Percentiles rank a stretch among this genome's conserved stretches.
Evolutionary conservation across 1,140 invertebrate species (phyloP).

Genomic region (Drosophila lacertosa): DNA sequence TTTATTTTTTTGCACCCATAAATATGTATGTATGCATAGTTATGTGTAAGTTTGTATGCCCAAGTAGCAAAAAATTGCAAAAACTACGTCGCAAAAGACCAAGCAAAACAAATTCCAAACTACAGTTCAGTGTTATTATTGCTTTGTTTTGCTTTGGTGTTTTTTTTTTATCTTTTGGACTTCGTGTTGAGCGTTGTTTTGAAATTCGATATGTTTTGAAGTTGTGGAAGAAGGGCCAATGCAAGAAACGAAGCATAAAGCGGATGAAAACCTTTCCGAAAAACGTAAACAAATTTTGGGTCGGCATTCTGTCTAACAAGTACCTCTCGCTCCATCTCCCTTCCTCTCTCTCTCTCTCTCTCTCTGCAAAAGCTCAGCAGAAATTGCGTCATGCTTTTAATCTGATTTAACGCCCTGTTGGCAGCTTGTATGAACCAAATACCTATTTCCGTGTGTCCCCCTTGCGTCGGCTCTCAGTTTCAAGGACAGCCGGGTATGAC

Average conservation of each 20-base stretch:
- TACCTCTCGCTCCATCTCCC: not conserved
- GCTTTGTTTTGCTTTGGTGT: constrained; percentile 3
- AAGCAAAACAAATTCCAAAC: constrained; percentile 58
- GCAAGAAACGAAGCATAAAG: constrained; percentile 9
- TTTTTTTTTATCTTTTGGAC: constrained; percentile 6
- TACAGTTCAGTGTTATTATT: constrained; percentile 58
- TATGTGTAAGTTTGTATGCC: not conserved
- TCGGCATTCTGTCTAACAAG: constrained; percentile 37
- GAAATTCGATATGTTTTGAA: constrained; percentile 54
- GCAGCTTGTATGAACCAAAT: constrained; percentile 16
- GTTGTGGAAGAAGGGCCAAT: constrained; percentile 39
- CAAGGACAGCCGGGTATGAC: constrained; percentile 46
- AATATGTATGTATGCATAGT: not conserved
- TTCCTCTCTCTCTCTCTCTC: not conserved
- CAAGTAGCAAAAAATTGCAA: constrained; percentile 14
- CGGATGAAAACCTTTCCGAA: constrained; percentile 26
- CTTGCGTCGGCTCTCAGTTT: constrained; percentile 18
- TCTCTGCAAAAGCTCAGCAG: constrained; percentile 4
- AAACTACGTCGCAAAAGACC: constrained; percentile 58
- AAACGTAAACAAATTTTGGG: constrained; percentile 66
- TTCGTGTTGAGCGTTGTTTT: constrained; percentile 47
- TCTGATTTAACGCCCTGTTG: constrained; percentile 35
- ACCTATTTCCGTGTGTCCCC: not conserved
- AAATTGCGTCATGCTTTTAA: constrained; percentile 64
- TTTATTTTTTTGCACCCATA: not conserved